Conservation (phyloP, 1,140 invertebrate genomes). For the Philotrypesis tridentata region DNA sequence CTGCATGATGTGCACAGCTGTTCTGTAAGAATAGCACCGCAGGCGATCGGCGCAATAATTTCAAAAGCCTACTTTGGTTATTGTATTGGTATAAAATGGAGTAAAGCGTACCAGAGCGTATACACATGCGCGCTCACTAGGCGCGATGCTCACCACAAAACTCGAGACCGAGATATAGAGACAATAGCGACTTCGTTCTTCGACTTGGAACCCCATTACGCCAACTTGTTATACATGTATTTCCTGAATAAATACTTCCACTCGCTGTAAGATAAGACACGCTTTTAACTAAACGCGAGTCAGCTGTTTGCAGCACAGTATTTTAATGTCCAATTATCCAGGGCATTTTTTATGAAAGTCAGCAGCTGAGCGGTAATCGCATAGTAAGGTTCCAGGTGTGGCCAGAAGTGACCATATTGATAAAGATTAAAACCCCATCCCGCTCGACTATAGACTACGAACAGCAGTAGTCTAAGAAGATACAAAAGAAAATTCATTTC, state of each 20-base stretch:
- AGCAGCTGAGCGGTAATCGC: neutral
- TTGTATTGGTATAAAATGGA: neutral
- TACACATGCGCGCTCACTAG: too few species aligned
- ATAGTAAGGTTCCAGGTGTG: neutral
- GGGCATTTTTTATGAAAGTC: neutral
- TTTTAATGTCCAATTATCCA: neutral
- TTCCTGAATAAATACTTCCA: neutral
- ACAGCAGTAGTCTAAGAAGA: too few species aligned
- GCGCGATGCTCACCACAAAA: too few species aligned
- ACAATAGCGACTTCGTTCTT: conserved; percentile 61
- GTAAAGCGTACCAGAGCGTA: neutral
- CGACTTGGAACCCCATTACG: too few species aligned
- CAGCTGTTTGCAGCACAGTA: too few species aligned
- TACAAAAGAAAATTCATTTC: too few species aligned
- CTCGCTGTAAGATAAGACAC: neutral
- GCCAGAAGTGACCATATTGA: neutral
- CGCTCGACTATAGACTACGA: too few species aligned
- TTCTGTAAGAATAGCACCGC: neutral
- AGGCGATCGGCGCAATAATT: neutral
- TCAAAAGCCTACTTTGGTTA: neutral
- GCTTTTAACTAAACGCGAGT: too few species aligned
- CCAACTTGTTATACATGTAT: too few species aligned
- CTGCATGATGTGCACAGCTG: neutral
- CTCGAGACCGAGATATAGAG: too few species aligned
- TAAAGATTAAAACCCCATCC: too few species aligned